Percentiles rank a stretch among this genome's conserved stretches.
Conservation (phyloP, 2,888 invertebrate genomes). For the Zhuqinia jingwanae region DNA sequence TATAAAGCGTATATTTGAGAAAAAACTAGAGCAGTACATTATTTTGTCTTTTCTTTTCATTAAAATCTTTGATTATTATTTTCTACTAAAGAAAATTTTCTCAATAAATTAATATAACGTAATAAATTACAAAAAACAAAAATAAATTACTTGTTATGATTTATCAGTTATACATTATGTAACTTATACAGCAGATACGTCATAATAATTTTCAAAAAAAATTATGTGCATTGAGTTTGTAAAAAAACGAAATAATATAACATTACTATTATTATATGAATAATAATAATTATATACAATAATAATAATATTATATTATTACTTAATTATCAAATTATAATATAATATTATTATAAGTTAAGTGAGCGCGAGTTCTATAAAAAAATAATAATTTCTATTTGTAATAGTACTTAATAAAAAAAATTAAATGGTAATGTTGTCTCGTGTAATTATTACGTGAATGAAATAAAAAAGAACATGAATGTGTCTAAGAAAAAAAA, state of each 20-base stretch:
- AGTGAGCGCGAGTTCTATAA: slow-evolving; percentile 41
- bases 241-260: not conserved
- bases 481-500: slow-evolving; percentile 48
- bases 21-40: no score
- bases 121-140: no score
- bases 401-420: slow-evolving; percentile 35
- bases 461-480: slow-evolving; percentile 51
- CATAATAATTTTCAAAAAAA: not conserved
- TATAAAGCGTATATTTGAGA: no score
- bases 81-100: no score
- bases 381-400: slow-evolving; percentile 47
- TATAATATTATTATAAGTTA: slow-evolving; percentile 27
- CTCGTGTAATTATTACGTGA: slow-evolving; percentile 59
- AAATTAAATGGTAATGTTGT: slow-evolving; percentile 53
- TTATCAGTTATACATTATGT: no score
- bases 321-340: slow-evolving; percentile 36
- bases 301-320: slow-evolving; percentile 27
- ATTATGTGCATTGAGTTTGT: not conserved
- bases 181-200: not conserved
- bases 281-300: not conserved
- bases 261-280: not conserved
- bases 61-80: no score
- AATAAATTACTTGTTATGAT: no score
- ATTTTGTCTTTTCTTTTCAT: no score
- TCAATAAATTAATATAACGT: no score